phyloP scores from a whole-genome alignment of 2,888 invertebrate genomes.

The Meiosimyza decipiens region DNA sequence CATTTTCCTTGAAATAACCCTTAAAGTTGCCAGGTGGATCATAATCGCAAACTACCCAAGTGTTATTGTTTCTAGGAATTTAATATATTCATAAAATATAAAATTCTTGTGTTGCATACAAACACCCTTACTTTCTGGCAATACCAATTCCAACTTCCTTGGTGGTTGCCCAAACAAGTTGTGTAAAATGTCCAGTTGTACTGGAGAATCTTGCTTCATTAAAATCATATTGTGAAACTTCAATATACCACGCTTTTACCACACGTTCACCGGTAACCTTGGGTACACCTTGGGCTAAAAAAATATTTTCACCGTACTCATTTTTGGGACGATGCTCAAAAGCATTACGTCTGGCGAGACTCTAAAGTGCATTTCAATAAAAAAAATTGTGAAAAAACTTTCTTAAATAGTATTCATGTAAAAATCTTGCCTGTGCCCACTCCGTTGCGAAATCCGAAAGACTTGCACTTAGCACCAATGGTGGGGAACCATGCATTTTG shows the following conservation, averaged over 20 bases:
- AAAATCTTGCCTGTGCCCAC: conserved; percentile 73
- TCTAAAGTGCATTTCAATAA: conserved; percentile 41
- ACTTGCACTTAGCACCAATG: conserved; percentile 74
- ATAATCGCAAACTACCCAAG: conserved; percentile 86
- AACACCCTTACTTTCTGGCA: conserved; percentile 57
- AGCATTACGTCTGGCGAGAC: conserved; percentile 67
- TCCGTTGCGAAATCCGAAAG: conserved; percentile 76
- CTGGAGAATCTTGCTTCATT: conserved; percentile 73
- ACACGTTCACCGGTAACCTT: conserved; percentile 69
- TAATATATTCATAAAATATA: too few species aligned
- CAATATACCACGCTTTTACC: conserved; percentile 76
- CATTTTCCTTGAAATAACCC: conserved; percentile 79
- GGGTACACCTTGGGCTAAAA: conserved; percentile 74
- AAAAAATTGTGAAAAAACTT: too few species aligned
- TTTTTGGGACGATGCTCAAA: conserved; percentile 81
- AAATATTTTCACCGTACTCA: conserved; percentile 87
- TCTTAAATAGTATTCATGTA: too few species aligned
- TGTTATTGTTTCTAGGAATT: conserved; percentile 70
- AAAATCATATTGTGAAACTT: conserved; percentile 77
- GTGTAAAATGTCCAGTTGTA: conserved; percentile 85
- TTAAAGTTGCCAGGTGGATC: conserved; percentile 89
- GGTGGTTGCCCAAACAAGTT: conserved; percentile 84
- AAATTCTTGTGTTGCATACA: too few species aligned
- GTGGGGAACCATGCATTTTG: conserved; percentile 75
- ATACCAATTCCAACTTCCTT: conserved; percentile 82